Evolutionary conservation across 2,113 vertebrate genomes (phyloP).

Genomic region (Tylochromis polylepis): DNA sequence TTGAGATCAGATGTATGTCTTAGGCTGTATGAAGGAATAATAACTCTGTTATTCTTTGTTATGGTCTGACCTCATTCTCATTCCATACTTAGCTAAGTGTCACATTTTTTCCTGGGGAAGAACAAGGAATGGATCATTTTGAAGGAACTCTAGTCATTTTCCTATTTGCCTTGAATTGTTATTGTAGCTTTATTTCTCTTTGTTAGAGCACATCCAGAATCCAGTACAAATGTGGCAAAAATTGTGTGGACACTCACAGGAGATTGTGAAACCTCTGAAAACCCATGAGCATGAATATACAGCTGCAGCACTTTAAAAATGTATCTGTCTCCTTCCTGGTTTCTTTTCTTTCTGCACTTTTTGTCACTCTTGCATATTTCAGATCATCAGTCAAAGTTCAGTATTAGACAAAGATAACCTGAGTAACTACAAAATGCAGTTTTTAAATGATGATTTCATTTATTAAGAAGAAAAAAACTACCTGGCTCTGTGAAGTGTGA

Average conservation of each 20-base stretch:
- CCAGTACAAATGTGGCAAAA: not conserved
- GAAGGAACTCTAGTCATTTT: not conserved
- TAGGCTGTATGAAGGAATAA: not conserved
- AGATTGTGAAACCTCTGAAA: not conserved
- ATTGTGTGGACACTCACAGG: not conserved
- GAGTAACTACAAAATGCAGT: not conserved
- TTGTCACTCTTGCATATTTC: not conserved
- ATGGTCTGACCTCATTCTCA: not conserved
- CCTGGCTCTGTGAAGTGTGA: not conserved
- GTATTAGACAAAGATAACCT: not conserved
- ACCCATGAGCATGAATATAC: not conserved
- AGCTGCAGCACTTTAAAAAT: not conserved
- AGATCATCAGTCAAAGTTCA: not conserved
- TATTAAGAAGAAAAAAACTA: not conserved
- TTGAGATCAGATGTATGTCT: conserved; percentile 17
- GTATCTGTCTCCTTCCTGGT: not conserved
- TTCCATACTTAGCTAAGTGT: not conserved
- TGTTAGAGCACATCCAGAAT: not conserved
- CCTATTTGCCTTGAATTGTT: not conserved
- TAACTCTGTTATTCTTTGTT: not conserved
- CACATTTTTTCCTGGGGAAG: not conserved
- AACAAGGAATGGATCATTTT: not conserved
- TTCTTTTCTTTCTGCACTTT: not conserved
- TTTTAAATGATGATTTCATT: not conserved
- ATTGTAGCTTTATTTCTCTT: not conserved